Base-by-base conservation (phyloP, 2,797 vertebrate genomes). In the Pangasius macronema region DNA sequence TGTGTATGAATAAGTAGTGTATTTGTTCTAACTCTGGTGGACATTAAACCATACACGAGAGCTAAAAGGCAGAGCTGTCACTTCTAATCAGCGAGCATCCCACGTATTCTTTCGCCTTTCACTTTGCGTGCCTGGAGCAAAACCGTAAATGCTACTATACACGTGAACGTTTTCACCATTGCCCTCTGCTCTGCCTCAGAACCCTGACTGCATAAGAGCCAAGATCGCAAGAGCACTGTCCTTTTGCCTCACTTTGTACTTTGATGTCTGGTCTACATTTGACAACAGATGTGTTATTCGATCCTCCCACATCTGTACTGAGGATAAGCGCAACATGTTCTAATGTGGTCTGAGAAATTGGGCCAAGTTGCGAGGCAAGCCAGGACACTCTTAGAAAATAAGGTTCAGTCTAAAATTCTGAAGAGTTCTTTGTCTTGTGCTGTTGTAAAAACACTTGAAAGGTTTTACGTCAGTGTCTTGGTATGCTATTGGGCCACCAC, bases 211-310 rank as follows among this genome's bases (percentile, higher is more conserved):
- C 2, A 9, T 87, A 14, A 63, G 53, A 77, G 33, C 11, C 14
- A 5, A 72, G 53, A 51, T 81, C n/a, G 22, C 36, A 77, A 65
- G 49, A 59, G 27, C 42, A 2, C n/a, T 2, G 36, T 10, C 24
- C 51, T 42, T n/a, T 79, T 30, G 30, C 42, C 72, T 79, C 73
- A 14, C 59, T 53, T 83, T 87, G 81, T 59, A 11, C 59, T 79
- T 84, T 87, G 82, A 87, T 84, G 75, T 59, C 67, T 42, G 65
- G 30, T 61, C 20, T 53, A 49, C 9, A 51, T 79, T 30, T 55
- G 75, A 81, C 63, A 39, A 22, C 87, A 85, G 76, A 85, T 82
- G 83, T 84, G 51, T 79, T 59, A 63, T 85, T 55, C 24, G 5
- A 53, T 85, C 83, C 76, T 51, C 33, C 33, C 77, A 85, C 42